Conservation (phyloP, 2,113 vertebrate genomes). For the Cyanoramphus novaezelandiae region DNA sequence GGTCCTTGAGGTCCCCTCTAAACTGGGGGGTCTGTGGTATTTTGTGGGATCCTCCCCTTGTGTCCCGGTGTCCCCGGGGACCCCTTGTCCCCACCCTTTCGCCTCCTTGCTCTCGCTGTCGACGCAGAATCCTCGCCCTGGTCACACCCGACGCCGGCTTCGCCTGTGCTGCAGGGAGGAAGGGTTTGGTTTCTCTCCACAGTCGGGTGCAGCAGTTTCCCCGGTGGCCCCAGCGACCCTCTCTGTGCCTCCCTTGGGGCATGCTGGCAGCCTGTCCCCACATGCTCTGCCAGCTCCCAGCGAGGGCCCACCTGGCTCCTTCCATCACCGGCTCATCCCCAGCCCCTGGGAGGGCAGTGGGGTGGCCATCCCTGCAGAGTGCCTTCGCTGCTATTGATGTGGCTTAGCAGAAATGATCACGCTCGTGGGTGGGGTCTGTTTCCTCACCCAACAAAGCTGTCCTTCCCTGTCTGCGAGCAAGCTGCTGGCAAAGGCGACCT, state of each 20-base stretch:
- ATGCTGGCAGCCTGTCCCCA: background rate
- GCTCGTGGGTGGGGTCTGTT: conserved; percentile 33
- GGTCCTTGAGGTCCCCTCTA: background rate
- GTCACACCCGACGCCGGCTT: background rate
- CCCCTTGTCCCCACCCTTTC: background rate
- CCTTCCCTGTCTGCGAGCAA: background rate
- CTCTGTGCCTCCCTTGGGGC: too few species aligned
- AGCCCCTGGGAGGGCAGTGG: rapidly evolving
- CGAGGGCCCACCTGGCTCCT: background rate
- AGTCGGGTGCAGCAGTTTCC: background rate
- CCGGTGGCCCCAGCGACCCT: background rate
- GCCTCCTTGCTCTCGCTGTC: background rate
- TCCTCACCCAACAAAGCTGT: background rate
- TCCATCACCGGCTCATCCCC: background rate
- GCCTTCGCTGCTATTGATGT: background rate
- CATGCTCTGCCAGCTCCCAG: background rate
- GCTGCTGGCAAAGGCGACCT: background rate
- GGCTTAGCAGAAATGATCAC: background rate
- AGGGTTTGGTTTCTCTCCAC: rapidly evolving
- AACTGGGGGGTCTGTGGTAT: background rate
- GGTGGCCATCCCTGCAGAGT: background rate
- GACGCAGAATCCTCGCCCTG: background rate
- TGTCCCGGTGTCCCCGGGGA: background rate
- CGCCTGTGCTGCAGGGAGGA: background rate
- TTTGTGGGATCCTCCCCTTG: background rate